These are phyloP conservation scores for Onchidella celtica DNA, from an alignment of 2,888 invertebrate species.

Conservation along the genomic window DNA sequence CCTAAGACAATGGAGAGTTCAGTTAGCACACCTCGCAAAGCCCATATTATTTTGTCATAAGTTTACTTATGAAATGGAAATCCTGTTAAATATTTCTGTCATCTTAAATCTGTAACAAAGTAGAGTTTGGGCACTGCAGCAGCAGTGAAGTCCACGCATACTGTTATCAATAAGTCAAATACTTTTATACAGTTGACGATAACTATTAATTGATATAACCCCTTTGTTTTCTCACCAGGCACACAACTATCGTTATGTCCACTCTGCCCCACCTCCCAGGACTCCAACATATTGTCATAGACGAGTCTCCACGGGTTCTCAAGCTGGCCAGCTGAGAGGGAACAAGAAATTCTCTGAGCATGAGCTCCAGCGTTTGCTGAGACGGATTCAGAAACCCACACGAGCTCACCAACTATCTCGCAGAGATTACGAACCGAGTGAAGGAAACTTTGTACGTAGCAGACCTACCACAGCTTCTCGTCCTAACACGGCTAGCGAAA, in stretches of 20 bases:
- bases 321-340: neutral
- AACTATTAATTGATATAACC: too few species aligned
- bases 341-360: constrained; percentile 41
- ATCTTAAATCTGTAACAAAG: too few species aligned
- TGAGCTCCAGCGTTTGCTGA: constrained; percentile 52
- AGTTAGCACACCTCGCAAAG: too few species aligned
- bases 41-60: too few species aligned
- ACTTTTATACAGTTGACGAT: too few species aligned
- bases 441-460: neutral
- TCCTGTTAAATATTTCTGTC: too few species aligned
- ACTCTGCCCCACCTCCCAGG: neutral
- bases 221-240: constrained; percentile 2
- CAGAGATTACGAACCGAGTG: neutral
- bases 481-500: constrained; percentile 23
- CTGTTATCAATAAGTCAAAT: too few species aligned
- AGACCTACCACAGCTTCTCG: neutral
- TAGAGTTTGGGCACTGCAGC: too few species aligned
- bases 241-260: constrained; percentile 8
- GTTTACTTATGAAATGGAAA: too few species aligned
- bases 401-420: constrained; percentile 19
- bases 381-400: constrained; percentile 53
- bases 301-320: neutral
- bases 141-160: too few species aligned
- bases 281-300: constrained; percentile 3
- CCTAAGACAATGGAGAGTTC: too few species aligned